These are phyloP conservation scores for Lanius ludovicianus DNA, from an alignment of 2,113 vertebrate species.

Conservation along the genomic window DNA sequence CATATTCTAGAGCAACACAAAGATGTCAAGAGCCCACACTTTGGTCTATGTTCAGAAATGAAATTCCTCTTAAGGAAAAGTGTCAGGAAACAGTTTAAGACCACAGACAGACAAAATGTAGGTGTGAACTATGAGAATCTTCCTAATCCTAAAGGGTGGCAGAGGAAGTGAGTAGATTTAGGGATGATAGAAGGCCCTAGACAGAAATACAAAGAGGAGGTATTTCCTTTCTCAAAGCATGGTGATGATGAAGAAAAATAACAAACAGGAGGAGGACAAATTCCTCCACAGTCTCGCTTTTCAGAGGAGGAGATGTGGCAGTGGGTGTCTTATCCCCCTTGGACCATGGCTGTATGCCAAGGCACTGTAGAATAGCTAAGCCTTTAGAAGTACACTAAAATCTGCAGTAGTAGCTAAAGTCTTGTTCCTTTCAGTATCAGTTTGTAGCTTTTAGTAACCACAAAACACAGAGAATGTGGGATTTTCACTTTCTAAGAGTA, in stretches of 20 bases:
- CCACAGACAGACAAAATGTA: not conserved
- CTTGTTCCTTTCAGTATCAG: constrained; percentile 13
- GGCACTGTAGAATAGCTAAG: not conserved
- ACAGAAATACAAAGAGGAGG: not conserved
- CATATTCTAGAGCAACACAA: not conserved
- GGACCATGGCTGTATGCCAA: not conserved
- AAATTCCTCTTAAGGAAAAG: not conserved
- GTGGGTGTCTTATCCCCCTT: not conserved
- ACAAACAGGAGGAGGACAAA: not conserved
- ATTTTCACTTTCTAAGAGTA: constrained; percentile 37
- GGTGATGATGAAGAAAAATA: not conserved
- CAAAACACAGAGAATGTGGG: constrained; percentile 37
- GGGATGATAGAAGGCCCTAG: not conserved
- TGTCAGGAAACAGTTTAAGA: not conserved
- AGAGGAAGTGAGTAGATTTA: not conserved
- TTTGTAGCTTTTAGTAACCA: constrained; percentile 68
- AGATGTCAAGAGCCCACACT: not conserved
- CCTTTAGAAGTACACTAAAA: constrained; percentile 27
- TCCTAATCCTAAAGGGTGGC: not conserved
- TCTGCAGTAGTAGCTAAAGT: constrained; percentile 21
- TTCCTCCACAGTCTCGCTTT: not conserved
- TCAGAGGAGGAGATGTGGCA: not conserved
- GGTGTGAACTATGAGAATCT: not conserved
- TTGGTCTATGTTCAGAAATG: not conserved
- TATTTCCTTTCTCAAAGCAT: not conserved